Conservation (phyloP, 2,888 invertebrate species). For the Metalampra italica region DNA sequence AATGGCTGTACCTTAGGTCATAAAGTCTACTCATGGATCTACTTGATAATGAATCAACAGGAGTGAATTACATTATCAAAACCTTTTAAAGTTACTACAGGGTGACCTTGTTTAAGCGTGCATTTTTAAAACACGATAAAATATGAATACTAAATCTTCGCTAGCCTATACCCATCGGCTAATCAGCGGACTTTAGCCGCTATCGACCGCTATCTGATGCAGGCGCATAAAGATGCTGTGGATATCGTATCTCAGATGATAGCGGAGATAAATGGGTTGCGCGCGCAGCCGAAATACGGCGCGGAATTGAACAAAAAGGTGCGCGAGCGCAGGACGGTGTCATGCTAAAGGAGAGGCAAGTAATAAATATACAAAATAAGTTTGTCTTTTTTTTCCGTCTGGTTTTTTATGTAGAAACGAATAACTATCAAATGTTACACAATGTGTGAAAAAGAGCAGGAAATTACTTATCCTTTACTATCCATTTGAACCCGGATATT, state of each 20-base stretch:
- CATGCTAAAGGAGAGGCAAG: constrained; percentile 24
- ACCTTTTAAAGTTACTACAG: background rate
- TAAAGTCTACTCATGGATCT: too few species aligned
- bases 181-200: constrained; percentile 53
- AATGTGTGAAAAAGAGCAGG: too few species aligned
- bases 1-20: too few species aligned
- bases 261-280: constrained; percentile 61
- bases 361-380: too few species aligned
- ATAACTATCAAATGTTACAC: too few species aligned
- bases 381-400: too few species aligned
- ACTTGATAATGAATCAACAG: too few species aligned
- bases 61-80: background rate
- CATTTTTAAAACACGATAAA: background rate
- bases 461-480: too few species aligned
- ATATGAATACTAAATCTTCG: background rate
- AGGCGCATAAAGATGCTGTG: constrained; percentile 57
- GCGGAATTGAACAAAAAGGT: constrained; percentile 58
- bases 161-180: constrained; percentile 38
- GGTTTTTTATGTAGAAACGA: too few species aligned
- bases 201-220: constrained; percentile 53
- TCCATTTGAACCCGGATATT: too few species aligned
- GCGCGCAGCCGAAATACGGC: constrained; percentile 70
- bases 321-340: constrained; percentile 38
- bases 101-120: too few species aligned
- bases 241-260: constrained; percentile 71